A percentile compares a stretch with the other conserved stretches of the same genome.
These are phyloP conservation scores for Meloidogyne chitwoodi DNA, from an alignment of 1,140 invertebrate species.

Conservation along the genomic window DNA sequence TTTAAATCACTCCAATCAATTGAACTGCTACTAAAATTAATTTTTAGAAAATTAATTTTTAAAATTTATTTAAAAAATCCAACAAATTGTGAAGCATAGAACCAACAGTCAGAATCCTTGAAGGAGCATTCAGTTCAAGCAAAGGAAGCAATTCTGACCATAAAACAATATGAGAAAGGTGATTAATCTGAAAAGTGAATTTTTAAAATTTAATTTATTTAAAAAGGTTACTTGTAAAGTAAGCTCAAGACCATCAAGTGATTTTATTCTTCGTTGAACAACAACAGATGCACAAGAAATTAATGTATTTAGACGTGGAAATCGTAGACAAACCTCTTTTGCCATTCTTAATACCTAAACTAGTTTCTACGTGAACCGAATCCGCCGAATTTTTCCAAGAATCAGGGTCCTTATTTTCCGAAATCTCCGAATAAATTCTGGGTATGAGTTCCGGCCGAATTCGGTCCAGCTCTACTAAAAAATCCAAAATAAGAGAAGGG, in stretches of 20 bases:
- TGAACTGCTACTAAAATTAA: slow-evolving; percentile 23
- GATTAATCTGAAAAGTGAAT: slow-evolving; percentile 39
- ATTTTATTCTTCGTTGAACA: slow-evolving; percentile 20
- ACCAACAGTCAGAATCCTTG: slow-evolving; percentile 43
- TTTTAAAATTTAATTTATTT: not conserved
- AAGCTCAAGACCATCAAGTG: slow-evolving; percentile 34
- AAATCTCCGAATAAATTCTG: too few species aligned
- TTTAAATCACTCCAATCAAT: slow-evolving; percentile 40
- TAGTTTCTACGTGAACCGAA: too few species aligned
- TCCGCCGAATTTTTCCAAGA: too few species aligned
- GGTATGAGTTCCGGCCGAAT: too few species aligned
- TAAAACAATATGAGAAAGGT: slow-evolving; percentile 38
- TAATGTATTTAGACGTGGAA: slow-evolving; percentile 30
- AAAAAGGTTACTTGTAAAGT: slow-evolving; percentile 29
- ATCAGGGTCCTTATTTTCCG: too few species aligned
- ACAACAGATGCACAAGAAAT: slow-evolving; percentile 39
- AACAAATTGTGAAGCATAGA: slow-evolving; percentile 41
- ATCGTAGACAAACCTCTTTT: slow-evolving; percentile 36
- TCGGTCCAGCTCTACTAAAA: too few species aligned
- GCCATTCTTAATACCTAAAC: slow-evolving; percentile 31
- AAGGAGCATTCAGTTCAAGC: slow-evolving; percentile 37
- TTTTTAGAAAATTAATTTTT: too few species aligned
- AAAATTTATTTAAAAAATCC: not conserved
- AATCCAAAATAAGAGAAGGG: too few species aligned
- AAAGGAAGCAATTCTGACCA: slow-evolving; percentile 34